Evolutionary conservation across 2,888 invertebrate genomes (phyloP), one percentile per base, ranked within the genome.

Genomic region (Capitulum mitella): DNA sequence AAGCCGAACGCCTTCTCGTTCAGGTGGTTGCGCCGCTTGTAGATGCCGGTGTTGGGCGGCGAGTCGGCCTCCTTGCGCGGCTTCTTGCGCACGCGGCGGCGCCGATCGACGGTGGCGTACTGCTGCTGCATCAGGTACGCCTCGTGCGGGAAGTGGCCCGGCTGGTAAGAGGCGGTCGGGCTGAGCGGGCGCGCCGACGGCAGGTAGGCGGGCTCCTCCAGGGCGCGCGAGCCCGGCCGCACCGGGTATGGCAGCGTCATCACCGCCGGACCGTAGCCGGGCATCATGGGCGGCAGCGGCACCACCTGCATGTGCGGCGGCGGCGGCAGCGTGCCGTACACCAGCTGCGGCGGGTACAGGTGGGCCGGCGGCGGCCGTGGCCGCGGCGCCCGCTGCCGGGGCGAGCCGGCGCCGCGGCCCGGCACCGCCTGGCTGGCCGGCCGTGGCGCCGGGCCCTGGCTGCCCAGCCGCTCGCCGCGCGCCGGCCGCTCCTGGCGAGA

Each of bases 1-100:
- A 96, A 95, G 79, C 94, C 94, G 85, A 96, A 96, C 40, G 96
- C 96, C 78, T 95, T 89, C 86, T 96, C 96, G 86, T 96, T 96
- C 82, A 96, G 87, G 84, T 96, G 95, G 10, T 80, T 81, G 0
- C 95, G 95, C 84, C 95, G 95, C 84, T 94, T 92, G 82, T 82
- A 78, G 81, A 83, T 82, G 82, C 82, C 82, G 79, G 82, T 81
- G 43, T 43, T 46, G 43, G 75, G 75, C 43, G 75, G 75, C 46
- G 75, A 75, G 5, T 46, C 75, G 80, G 82, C 81, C 83, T 81
- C 83, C 82, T 78, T 83, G 83, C 78, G 77, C 78, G 80, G 78
- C 79, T 82, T 83, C 78, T 80, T 82, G 51, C 83, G 82, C 77
- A 84, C 84, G 75, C 83, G 83, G 79, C 81, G 78, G 79, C 84